Conservation (phyloP, 2,113 vertebrate genomes). For the Chlamydotis undulata region DNA sequence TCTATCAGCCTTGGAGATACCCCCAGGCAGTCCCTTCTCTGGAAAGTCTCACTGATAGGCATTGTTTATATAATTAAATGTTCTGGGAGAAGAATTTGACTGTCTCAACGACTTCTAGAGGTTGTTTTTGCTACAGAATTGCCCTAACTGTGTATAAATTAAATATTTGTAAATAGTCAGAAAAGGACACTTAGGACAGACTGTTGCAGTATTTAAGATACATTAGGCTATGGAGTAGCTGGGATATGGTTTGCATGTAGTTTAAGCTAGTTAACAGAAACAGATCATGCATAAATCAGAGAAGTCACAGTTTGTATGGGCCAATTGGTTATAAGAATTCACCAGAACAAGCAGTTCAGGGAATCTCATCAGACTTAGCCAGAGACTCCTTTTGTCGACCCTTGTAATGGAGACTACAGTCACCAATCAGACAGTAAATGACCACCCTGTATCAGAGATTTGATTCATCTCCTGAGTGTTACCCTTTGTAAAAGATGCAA, state of each 20-base stretch:
- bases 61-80: neutral
- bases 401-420: neutral
- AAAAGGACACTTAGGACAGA: neutral
- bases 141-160: neutral
- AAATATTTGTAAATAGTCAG: neutral
- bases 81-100: neutral
- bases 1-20: neutral
- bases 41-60: neutral
- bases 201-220: neutral
- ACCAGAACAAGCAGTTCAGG: neutral
- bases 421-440: neutral
- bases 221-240: accelerated
- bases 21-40: neutral
- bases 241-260: neutral
- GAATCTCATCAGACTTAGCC: neutral
- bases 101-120: neutral
- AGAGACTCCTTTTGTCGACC: neutral
- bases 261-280: neutral
- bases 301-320: neutral
- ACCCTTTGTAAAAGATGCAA: neutral
- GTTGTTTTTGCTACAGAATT: neutral
- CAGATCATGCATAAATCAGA: neutral
- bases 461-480: neutral
- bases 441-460: neutral
- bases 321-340: neutral